phyloP scores from a whole-genome alignment of 2,888 invertebrate genomes.

The Anticlea derivata region DNA sequence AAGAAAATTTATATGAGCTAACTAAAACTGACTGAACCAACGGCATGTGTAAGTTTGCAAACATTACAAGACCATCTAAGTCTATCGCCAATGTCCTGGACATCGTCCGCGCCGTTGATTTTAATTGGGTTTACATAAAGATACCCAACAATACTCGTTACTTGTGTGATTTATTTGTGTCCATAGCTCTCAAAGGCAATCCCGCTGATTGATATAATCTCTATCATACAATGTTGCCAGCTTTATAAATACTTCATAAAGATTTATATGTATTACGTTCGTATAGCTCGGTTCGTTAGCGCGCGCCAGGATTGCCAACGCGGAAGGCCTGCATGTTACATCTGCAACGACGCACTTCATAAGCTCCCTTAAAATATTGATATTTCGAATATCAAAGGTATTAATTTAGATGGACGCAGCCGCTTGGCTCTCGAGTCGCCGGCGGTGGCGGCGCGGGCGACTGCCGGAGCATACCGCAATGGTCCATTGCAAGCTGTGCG shows the following conservation, averaged over 20 bases:
- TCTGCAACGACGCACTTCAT: constrained; percentile 68
- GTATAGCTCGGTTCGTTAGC: constrained; percentile 63
- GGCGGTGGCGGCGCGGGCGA: constrained; percentile 39
- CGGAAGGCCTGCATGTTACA: constrained; percentile 68
- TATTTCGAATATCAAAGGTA: constrained; percentile 81
- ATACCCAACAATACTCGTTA: background rate
- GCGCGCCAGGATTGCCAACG: constrained; percentile 64
- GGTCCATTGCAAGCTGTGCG: constrained; percentile 77
- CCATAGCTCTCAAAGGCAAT: background rate
- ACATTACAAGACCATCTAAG: too few relatives aligned
- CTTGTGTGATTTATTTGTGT: background rate
- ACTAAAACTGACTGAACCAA: background rate
- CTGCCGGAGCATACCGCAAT: constrained; percentile 64
- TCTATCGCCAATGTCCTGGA: too few relatives aligned
- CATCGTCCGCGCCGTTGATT: too few relatives aligned
- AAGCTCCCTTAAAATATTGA: constrained; percentile 79
- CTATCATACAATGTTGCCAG: constrained; percentile 27
- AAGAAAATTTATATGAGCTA: too few relatives aligned
- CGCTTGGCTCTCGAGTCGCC: constrained; percentile 57
- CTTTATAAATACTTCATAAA: constrained; percentile 44
- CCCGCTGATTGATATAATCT: background rate
- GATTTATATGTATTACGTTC: constrained; percentile 53
- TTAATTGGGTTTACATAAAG: too few relatives aligned
- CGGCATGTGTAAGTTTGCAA: too few relatives aligned
- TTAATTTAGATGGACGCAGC: constrained; percentile 72